phyloP scores from a whole-genome alignment of 1,140 invertebrate species.

The Periplaneta americana region DNA sequence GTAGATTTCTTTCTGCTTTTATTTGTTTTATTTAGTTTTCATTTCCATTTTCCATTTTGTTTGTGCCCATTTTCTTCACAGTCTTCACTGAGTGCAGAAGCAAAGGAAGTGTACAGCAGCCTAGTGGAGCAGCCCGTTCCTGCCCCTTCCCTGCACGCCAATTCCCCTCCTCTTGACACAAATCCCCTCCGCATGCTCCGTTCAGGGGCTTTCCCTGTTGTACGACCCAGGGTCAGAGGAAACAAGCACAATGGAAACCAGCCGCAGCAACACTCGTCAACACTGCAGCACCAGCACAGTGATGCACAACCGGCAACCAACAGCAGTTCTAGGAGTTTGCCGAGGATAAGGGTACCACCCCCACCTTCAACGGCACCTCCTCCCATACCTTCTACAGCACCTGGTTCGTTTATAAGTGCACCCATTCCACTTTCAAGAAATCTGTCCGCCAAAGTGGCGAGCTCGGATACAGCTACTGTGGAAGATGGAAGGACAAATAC shows the following conservation, averaged over 20 bases:
- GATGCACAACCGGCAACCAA: constrained; percentile 22
- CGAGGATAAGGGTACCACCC: constrained; percentile 34
- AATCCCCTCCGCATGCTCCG: constrained; percentile 72
- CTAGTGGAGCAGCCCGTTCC: constrained; percentile 71
- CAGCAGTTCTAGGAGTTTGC: constrained; percentile 33
- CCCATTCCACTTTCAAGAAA: not conserved
- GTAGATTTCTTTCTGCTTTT: constrained; percentile 17
- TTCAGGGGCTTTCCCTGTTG: constrained; percentile 51
- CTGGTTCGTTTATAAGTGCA: not conserved
- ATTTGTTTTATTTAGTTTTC: constrained; percentile 21
- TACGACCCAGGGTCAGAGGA: constrained; percentile 51
- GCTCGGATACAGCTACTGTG: not conserved
- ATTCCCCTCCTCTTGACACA: constrained; percentile 35
- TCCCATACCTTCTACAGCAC: constrained; percentile 14
- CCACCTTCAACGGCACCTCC: constrained; percentile 28
- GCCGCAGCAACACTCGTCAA: constrained; percentile 19
- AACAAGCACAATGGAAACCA: constrained; percentile 42
- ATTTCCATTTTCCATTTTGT: constrained; percentile 15
- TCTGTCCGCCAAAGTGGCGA: not conserved
- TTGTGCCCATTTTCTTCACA: constrained; percentile 29
- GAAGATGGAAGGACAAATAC: not conserved
- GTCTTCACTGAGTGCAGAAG: constrained; percentile 71
- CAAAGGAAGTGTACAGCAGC: constrained; percentile 75
- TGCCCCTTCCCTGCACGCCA: constrained; percentile 24
- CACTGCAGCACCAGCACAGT: constrained; percentile 20